These are phyloP conservation scores for Taeniopygia guttata DNA, from an alignment of 2,797 vertebrate species.

Conservation along the genomic window DNA sequence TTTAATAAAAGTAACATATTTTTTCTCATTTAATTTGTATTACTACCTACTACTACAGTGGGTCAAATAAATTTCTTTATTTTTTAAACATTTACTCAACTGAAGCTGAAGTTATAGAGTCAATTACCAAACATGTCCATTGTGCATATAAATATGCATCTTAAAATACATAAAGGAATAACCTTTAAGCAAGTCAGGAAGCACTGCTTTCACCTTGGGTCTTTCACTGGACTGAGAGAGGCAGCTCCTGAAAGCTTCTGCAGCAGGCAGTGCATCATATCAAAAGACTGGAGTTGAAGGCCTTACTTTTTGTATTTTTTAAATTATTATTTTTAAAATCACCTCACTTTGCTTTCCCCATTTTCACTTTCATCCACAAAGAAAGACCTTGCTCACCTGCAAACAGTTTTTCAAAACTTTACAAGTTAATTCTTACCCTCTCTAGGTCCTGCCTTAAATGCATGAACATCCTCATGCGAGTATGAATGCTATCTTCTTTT, in stretches of 20 bases:
- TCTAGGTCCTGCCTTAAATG: conserved; percentile 96
- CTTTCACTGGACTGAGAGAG: neutral
- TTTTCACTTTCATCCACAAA: neutral
- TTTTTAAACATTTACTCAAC: neutral
- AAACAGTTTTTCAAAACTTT: neutral
- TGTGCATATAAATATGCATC: neutral
- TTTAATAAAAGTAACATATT: neutral
- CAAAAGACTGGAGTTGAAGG: neutral
- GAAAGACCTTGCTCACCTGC: neutral
- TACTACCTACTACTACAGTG: neutral
- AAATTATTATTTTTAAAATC: neutral
- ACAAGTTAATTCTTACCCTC: conserved; percentile 81
- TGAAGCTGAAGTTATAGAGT: neutral
- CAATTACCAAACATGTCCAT: neutral
- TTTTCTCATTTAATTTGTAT: neutral
- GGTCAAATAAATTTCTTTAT: neutral
- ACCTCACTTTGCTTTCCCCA: neutral
- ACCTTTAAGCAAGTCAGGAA: neutral
- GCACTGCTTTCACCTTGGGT: neutral
- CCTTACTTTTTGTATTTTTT: neutral
- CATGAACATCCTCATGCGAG: conserved; percentile 99
- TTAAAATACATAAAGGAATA: neutral
- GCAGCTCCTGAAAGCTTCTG: neutral
- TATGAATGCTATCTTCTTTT: conserved; percentile 96
- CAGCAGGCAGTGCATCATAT: neutral